Percentiles rank a stretch among this genome's conserved stretches.
Evolutionary conservation across 2,797 vertebrate genomes (phyloP).

Genomic region (Arctocebus calabarensis): DNA sequence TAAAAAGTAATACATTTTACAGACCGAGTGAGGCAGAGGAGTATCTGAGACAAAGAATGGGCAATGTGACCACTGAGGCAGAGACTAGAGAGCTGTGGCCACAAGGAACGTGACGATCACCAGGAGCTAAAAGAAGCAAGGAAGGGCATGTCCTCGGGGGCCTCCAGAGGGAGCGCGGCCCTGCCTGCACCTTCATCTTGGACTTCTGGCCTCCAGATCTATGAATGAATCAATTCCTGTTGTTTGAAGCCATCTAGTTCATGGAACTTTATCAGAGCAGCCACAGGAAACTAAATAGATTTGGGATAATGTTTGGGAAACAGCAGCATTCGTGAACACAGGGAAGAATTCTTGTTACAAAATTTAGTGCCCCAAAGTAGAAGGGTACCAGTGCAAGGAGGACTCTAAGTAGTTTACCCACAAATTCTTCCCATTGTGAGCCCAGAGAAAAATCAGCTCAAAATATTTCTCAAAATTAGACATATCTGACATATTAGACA

Average conservation of each 20-base stretch:
- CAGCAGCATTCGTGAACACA: not conserved
- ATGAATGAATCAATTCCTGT: not conserved
- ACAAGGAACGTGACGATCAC: not conserved
- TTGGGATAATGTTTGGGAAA: not conserved
- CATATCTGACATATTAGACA: not conserved
- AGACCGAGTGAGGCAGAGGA: not conserved
- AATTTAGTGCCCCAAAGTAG: not conserved
- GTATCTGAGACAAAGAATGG: not conserved
- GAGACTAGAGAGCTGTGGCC: not conserved
- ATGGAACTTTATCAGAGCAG: not conserved
- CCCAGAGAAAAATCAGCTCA: not conserved
- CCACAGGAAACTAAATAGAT: not conserved
- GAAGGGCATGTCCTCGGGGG: not conserved
- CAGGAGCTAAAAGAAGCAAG: not conserved
- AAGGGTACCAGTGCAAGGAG: not conserved
- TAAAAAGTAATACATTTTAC: not conserved
- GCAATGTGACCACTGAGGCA: not conserved
- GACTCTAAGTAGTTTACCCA: not conserved
- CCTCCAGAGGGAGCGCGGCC: not conserved
- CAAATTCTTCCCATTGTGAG: not conserved
- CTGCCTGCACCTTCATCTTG: not conserved
- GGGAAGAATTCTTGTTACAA: not conserved
- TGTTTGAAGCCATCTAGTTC: not conserved
- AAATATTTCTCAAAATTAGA: not conserved
- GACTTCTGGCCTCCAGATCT: not conserved